Percentiles rank a stretch among this genome's conserved stretches.
Conservation (phyloP, 2,113 vertebrate species). For the Lamprologus callipterus region DNA sequence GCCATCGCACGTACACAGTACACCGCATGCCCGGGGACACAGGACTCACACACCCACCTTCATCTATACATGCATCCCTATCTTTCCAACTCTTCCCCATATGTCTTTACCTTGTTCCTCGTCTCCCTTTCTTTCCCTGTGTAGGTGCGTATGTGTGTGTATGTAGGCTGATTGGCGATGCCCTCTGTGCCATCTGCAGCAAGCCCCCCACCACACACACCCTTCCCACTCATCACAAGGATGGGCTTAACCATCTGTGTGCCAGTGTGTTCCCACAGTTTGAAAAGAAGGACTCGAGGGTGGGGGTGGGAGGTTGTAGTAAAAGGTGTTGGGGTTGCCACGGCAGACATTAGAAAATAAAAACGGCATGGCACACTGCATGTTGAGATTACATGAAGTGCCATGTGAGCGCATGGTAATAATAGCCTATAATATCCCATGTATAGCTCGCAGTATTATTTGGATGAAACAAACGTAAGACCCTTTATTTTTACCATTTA, state of each 20-base stretch:
- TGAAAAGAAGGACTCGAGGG: slow-evolving; percentile 18
- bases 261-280: slow-evolving; percentile 71
- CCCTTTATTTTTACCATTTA: not conserved
- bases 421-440: not conserved
- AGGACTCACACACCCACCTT: slow-evolving; percentile 32
- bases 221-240: slow-evolving; percentile 66
- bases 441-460: not conserved
- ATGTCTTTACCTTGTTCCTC: not conserved
- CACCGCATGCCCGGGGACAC: not conserved
- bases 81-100: not conserved
- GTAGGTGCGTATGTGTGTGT: not conserved
- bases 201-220: slow-evolving; percentile 36
- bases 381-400: not conserved
- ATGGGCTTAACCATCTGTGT: slow-evolving; percentile 80
- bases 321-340: not conserved
- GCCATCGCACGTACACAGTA: slow-evolving; percentile 3
- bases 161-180: slow-evolving; percentile 69
- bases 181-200: slow-evolving; percentile 79
- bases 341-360: not conserved
- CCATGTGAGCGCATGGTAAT: not conserved
- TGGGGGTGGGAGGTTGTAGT: not conserved
- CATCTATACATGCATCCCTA: not conserved
- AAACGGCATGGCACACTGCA: not conserved
- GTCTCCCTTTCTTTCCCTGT: not conserved
- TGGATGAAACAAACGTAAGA: not conserved